phyloP scores from a whole-genome alignment of 2,888 invertebrate species.

The Nymphalis polychloros region DNA sequence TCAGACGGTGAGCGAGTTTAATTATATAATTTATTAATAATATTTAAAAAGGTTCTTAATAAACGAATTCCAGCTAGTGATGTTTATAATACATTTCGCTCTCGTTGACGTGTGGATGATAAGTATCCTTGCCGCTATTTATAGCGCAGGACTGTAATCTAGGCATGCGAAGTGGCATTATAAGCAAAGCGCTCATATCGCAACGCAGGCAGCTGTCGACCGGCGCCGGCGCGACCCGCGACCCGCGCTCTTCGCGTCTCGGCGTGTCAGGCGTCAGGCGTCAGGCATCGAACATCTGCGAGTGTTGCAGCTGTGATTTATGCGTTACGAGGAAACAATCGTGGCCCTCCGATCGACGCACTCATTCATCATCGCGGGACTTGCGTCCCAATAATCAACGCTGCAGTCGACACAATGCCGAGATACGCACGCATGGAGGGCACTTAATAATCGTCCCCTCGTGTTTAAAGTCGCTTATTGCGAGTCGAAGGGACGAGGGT shows the following conservation, averaged over 20 bases:
- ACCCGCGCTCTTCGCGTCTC: constrained; percentile 8
- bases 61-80: too few species aligned
- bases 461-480: background rate
- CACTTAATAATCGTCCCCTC: constrained; percentile 20
- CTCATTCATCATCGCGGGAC: constrained; percentile 13
- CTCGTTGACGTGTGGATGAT: background rate
- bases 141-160: constrained; percentile 20
- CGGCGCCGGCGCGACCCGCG: constrained; percentile 19
- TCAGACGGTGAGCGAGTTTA: too few species aligned
- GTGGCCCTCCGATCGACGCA: background rate
- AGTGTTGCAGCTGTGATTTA: constrained; percentile 22
- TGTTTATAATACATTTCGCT: background rate
- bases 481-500: constrained; percentile 14
- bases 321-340: background rate
- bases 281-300: constrained; percentile 19
- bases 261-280: constrained; percentile 2
- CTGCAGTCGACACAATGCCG: constrained; percentile 2
- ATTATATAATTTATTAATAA: too few species aligned
- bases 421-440: constrained; percentile 5
- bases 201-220: constrained; percentile 10
- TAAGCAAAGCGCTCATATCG: background rate
- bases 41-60: too few species aligned
- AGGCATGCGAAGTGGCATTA: constrained; percentile 1
- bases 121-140: constrained; percentile 12
- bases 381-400: constrained; percentile 14